Percentiles rank a stretch among this genome's conserved stretches.
Conservation (phyloP, 92 coral and sea anemone genomes). For the Heliopora coerulea region DNA sequence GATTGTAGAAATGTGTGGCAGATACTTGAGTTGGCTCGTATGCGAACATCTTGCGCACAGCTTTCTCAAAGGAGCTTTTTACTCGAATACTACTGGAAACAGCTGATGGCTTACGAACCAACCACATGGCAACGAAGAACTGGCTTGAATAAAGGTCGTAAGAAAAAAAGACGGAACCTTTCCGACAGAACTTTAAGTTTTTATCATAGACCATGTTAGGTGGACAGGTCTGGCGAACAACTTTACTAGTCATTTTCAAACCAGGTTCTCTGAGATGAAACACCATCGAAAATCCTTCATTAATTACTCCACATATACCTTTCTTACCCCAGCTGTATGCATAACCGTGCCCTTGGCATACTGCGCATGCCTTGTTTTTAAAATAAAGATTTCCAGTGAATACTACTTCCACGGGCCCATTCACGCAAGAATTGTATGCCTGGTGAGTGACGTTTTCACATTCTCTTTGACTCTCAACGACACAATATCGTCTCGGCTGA, state of each 20-base stretch:
- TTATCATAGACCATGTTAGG: neutral
- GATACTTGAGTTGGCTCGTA: neutral
- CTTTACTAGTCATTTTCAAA: neutral
- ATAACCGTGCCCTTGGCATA: neutral
- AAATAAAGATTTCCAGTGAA: neutral
- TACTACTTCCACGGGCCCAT: slow-evolving; percentile 15
- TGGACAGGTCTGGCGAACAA: neutral
- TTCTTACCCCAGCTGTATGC: neutral
- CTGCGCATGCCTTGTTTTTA: slow-evolving; percentile 7
- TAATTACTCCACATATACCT: neutral
- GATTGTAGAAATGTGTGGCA: neutral
- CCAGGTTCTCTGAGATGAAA: neutral
- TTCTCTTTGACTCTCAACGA: neutral
- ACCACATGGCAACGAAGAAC: slow-evolving; percentile 5
- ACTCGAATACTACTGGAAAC: neutral
- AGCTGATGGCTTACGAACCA: neutral
- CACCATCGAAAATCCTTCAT: slow-evolving; percentile 7
- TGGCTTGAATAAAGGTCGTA: neutral
- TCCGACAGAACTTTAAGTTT: slow-evolving; percentile 9
- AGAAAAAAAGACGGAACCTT: neutral
- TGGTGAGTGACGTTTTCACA: neutral
- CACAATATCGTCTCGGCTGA: slow-evolving; percentile 11
- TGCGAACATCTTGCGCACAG: neutral
- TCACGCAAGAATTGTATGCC: neutral
- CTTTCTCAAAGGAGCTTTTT: neutral